A percentile compares a stretch with the other conserved stretches of the same genome.
phyloP scores from a whole-genome alignment of 53 echinoderm and acorn worm genomes.

The Apostichopus leukothele region DNA sequence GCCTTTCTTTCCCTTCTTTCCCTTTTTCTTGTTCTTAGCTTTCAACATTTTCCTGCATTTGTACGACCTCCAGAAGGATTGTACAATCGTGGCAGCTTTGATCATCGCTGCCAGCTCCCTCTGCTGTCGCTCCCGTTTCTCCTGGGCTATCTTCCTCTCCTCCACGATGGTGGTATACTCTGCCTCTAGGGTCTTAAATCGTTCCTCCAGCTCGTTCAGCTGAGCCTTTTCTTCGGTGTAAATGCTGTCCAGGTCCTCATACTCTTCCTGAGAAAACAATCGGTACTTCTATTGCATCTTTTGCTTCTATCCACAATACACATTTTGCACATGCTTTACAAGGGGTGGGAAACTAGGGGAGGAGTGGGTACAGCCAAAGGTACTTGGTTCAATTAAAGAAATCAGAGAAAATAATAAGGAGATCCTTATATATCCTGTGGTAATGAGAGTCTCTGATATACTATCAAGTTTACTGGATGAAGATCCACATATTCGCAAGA shows the following conservation, averaged over 20 bases:
- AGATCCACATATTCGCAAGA: too few species aligned
- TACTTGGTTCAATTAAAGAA: too few species aligned
- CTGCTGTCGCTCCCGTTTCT: conserved; percentile 83
- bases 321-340: too few species aligned
- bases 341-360: too few species aligned
- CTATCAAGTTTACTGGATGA: too few species aligned
- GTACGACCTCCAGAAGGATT: conserved; percentile 87
- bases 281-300: neutral
- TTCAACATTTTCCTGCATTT: conserved; percentile 92
- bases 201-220: conserved; percentile 92
- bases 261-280: conserved; percentile 68
- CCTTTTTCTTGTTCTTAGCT: conserved; percentile 92
- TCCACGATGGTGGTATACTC: conserved; percentile 88
- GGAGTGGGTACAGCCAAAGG: too few species aligned
- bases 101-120: conserved; percentile 78
- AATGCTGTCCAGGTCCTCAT: conserved; percentile 87
- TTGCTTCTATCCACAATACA: too few species aligned
- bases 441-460: too few species aligned
- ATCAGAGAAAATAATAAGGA: too few species aligned
- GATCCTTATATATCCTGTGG: too few species aligned
- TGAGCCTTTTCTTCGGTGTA: conserved; percentile 99
- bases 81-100: conserved; percentile 87
- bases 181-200: conserved; percentile 84
- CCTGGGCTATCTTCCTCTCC: conserved; percentile 74
- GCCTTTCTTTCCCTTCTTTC: conserved; percentile 76